Base-by-base conservation (phyloP, 2,113 vertebrate species). In the Benitochromis conjunctus region DNA sequence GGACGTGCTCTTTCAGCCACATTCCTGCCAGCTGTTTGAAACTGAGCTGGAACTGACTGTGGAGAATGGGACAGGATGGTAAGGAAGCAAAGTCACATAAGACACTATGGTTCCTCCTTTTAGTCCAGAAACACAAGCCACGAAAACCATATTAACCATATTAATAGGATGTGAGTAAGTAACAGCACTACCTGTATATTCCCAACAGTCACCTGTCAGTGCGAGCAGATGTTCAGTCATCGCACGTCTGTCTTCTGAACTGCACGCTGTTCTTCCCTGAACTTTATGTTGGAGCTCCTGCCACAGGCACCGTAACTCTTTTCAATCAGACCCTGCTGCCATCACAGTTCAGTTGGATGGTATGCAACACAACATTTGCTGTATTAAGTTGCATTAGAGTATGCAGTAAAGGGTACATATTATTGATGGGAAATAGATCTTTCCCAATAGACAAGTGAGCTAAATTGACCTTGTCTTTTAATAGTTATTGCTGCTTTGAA, bases 271-370 rank as follows among this genome's bases (percentile, higher is more conserved):
- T 91, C 34, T 88, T 99, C 81, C 81, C 91, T 56, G 95, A 96
- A 60, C 94, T 99, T 91, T 98, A 97, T 88, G 4, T 97, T 12
- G 98, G 96, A 9, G 91, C 98, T 84, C 94, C 96, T 29, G 83
- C 91, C 4, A 93, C 81, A 64, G 92, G 91, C 3, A 86, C 84
- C 0, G 9, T 95, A 54, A 95, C 91, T 1, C 96, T 99, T 64
- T 95, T 97, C 92, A 99, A 99, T 84, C 98, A 97, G 93, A 99
- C 96, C 0, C 93, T 95, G 43, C 96, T 99, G 88, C 96, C 97
- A 29, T 85, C 97, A 53, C 84, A 79, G 82, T 99, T 97, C 94
- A 95, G 87, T 14, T 99, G 98, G 98, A 94, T 87, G 94, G 94
- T 94, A 87, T 1, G 55, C 54, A 56, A 12, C 18, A 3, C 9